These are phyloP conservation scores for Montipora sp. DNA, from an alignment of 64 coral and sea anemone genomes.

Conservation along the genomic window DNA sequence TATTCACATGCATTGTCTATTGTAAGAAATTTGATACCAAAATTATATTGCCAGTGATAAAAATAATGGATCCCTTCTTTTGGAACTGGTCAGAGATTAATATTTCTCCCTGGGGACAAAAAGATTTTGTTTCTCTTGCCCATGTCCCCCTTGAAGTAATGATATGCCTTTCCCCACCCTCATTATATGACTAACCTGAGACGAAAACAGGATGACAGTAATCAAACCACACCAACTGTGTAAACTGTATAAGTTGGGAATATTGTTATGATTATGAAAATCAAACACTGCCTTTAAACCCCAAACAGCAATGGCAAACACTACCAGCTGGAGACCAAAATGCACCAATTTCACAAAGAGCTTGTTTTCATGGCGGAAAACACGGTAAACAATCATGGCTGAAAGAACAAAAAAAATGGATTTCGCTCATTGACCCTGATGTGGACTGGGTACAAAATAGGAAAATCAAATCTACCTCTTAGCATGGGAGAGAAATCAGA, in stretches of 20 bases:
- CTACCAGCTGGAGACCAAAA: conserved; percentile 85
- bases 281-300: conserved; percentile 97
- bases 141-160: too few relatives aligned
- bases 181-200: conserved; percentile 60
- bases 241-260: conserved; percentile 84
- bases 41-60: too few relatives aligned
- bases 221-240: conserved; percentile 92
- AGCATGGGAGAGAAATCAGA: too few relatives aligned
- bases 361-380: conserved; percentile 91
- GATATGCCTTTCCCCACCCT: not conserved
- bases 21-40: too few relatives aligned
- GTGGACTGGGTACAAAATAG: too few relatives aligned
- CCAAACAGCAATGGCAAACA: conserved; percentile 70
- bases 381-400: conserved; percentile 98
- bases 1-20: too few relatives aligned
- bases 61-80: too few relatives aligned
- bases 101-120: too few relatives aligned
- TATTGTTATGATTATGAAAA: conserved; percentile 75
- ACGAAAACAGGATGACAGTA: conserved; percentile 74
- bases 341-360: conserved; percentile 86
- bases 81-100: too few relatives aligned
- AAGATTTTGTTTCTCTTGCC: too few relatives aligned
- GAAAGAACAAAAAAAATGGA: not conserved
- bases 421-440: not conserved
- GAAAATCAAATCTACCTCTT: not conserved